Conservation (phyloP, 2,797 vertebrate species). For the Lutjanus argentimaculatus region DNA sequence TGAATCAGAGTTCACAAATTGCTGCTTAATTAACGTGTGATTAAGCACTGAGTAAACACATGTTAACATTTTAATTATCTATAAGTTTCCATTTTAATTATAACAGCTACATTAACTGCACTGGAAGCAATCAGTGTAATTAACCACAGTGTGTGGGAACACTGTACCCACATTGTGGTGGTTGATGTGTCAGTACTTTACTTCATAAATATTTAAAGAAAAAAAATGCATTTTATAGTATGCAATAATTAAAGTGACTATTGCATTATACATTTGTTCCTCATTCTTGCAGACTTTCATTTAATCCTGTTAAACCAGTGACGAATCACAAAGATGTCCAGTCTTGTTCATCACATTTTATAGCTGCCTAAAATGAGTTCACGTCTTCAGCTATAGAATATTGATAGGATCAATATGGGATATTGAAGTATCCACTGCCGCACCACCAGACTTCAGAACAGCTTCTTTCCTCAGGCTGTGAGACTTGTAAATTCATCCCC, state of each 20-base stretch:
- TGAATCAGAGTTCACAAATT: conserved; percentile 3
- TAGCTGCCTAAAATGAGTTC: not conserved
- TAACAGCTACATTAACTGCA: conserved; percentile 12
- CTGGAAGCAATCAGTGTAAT: not conserved
- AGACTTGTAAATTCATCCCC: no score
- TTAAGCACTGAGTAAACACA: not conserved
- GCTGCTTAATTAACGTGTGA: conserved; percentile 22
- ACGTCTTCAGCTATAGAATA: not conserved
- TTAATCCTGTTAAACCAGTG: not conserved
- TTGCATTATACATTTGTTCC: conserved; percentile 6
- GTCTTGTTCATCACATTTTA: not conserved
- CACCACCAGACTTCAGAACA: no score
- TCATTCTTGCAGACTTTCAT: not conserved
- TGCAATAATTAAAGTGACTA: not conserved
- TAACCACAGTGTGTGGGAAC: not conserved
- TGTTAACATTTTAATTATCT: conserved; percentile 27
- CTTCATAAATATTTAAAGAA: conserved; percentile 16
- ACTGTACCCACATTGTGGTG: not conserved
- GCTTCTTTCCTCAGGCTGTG: no score
- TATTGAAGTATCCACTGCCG: no score
- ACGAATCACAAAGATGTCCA: not conserved
- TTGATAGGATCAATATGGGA: no score
- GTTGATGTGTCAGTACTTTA: not conserved
- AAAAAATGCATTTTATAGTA: conserved; percentile 3
- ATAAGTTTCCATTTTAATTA: conserved; percentile 15